Conservation (phyloP, 1,140 invertebrate genomes). For the Monochamus saltuarius region DNA sequence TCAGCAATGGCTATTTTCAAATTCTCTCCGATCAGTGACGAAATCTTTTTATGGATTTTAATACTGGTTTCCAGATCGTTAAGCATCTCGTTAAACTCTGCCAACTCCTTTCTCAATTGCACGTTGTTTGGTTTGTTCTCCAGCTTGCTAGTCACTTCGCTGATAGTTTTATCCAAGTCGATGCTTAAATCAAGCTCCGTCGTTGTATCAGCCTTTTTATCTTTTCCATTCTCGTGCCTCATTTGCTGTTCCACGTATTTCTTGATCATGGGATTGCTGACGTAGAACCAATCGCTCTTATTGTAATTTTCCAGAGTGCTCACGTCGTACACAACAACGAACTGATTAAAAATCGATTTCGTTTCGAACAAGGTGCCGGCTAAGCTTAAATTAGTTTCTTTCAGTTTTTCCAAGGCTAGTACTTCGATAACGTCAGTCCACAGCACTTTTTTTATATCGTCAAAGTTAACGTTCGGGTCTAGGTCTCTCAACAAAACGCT, state of each 20-base stretch:
- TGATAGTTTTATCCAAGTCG: no score
- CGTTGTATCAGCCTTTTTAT: no score
- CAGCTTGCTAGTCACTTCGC: no score
- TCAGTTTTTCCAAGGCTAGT: slow-evolving; percentile 36
- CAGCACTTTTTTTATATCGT: slow-evolving; percentile 28
- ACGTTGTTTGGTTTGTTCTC: not conserved
- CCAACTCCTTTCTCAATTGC: slow-evolving; percentile 22
- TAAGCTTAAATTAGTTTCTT: slow-evolving; percentile 35
- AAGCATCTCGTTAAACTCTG: slow-evolving; percentile 30
- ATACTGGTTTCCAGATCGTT: slow-evolving; percentile 42
- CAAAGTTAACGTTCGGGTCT: slow-evolving; percentile 24
- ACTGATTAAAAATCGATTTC: slow-evolving; percentile 37
- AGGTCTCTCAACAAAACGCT: slow-evolving; percentile 32
- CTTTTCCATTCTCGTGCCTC: no score
- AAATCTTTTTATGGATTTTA: slow-evolving; percentile 36
- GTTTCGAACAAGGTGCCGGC: slow-evolving; percentile 26
- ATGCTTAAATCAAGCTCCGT: no score
- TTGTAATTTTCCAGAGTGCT: slow-evolving; percentile 30
- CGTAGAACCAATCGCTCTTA: slow-evolving; percentile 43
- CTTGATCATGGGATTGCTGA: slow-evolving; percentile 41
- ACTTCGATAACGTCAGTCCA: slow-evolving; percentile 46
- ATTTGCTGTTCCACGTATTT: slow-evolving; percentile 26
- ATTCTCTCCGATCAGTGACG: slow-evolving; percentile 12
- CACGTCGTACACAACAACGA: slow-evolving; percentile 43
- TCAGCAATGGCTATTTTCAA: slow-evolving; percentile 7